These are phyloP conservation scores for Austrolebias charrua DNA, from an alignment of 2,797 vertebrate genomes.

Conservation along the genomic window DNA sequence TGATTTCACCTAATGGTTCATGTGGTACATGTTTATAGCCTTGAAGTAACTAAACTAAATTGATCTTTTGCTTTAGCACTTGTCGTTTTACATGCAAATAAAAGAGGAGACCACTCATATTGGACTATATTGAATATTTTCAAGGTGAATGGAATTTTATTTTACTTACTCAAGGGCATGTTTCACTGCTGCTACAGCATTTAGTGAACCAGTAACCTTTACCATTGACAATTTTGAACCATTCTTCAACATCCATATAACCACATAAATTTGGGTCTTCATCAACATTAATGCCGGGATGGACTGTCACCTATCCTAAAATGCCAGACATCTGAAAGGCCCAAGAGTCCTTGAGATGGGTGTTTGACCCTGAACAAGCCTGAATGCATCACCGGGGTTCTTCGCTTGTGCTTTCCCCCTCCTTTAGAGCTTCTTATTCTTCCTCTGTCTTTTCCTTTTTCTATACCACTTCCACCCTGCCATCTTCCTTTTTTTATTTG, in stretches of 20 bases:
- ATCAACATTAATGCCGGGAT: constrained; percentile 75
- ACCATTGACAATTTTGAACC: constrained; percentile 64
- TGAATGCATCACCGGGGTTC: constrained; percentile 70
- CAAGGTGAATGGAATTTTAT: constrained; percentile 66
- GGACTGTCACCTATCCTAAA: constrained; percentile 69
- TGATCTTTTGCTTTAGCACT: constrained; percentile 61
- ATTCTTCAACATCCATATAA: constrained; percentile 72
- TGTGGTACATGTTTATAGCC: constrained; percentile 59
- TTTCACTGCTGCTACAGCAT: constrained; percentile 51
- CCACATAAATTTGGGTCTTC: constrained; percentile 79
- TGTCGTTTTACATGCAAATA: constrained; percentile 75
- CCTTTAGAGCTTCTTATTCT: constrained; percentile 67
- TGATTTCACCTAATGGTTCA: constrained; percentile 61
- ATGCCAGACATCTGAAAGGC: constrained; percentile 66
- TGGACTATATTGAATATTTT: constrained; percentile 49
- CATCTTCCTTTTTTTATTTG: constrained; percentile 81
- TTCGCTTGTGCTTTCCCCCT: constrained; percentile 59
- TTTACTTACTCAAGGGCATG: constrained; percentile 59
- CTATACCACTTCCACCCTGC: constrained; percentile 64
- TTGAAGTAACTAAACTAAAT: constrained; percentile 58
- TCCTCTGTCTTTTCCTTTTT: constrained; percentile 60
- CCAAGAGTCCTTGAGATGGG: constrained; percentile 71
- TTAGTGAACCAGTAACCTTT: constrained; percentile 68
- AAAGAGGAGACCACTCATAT: constrained; percentile 49
- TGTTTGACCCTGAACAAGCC: constrained; percentile 72